Evolutionary conservation across 1,140 invertebrate species (phyloP), one percentile per base, ranked within the genome.

Genomic region (Drosophila watanabei): DNA sequence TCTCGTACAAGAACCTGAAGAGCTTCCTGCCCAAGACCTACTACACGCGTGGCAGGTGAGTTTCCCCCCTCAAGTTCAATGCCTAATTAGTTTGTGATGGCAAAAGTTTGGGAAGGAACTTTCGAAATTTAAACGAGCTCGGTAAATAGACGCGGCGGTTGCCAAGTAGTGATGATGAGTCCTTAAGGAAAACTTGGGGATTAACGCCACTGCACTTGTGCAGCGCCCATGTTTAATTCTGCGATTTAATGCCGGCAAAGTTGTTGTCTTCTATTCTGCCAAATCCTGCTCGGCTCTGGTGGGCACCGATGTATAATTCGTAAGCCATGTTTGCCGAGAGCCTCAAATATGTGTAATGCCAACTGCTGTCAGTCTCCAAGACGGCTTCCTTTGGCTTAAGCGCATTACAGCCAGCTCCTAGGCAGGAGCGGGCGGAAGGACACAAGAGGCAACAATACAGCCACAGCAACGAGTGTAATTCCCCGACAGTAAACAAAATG

Each of bases 1-100:
- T 95, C 24, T 93, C 94, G n/a, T 95, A 95, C 68, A 94, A 94
- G 77, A 94, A 95, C 75, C 82, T 95, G 5, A 93, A 94, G 37
- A 93, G 93, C 60, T 95, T 95, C 80, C 84, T 95, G 49, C 95
- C 94, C 32, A 93, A 87, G 57, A 93, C 94, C 0, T 94, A 94
- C 68, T 93, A 94, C 37, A 88, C 93, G 2, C 89, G 93, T 48
- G 93, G 93, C 75, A 93, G 92, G 93, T 93, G 62, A 92, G 86
- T 70, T 20, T 10, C 20, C 35, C 2, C 5, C 11, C 16, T 4
- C 9, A 39, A 57, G 39, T 48, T 70, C 51, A 63, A 32, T 63
- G 37, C 14, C 51, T 77, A 75, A 80, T 73, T 73, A 73, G 46
- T 43, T 52, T 32, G 14, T 24, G 37, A 64, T 45, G n/a, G 20